Evolutionary conservation across 2,888 invertebrate species (phyloP).

Genomic region (Amiota minor): DNA sequence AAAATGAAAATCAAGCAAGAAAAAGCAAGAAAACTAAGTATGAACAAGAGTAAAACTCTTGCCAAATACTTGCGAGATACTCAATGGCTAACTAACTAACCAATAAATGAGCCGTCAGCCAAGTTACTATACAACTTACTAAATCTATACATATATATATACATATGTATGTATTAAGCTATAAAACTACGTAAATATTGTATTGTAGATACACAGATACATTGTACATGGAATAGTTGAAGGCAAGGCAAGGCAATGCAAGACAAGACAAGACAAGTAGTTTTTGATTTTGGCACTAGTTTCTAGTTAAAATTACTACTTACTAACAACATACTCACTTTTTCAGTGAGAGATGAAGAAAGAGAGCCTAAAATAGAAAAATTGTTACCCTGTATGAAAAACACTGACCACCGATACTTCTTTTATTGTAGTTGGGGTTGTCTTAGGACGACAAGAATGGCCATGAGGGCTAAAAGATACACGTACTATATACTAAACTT

Average conservation of each 20-base stretch:
- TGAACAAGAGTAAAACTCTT: constrained; percentile 19
- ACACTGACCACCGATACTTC: neutral
- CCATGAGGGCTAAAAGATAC: neutral
- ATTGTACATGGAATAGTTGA: too few species aligned
- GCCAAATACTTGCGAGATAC: constrained; percentile 14
- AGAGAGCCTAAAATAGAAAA: neutral
- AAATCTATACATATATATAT: neutral
- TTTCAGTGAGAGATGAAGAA: neutral
- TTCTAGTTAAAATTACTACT: too few species aligned
- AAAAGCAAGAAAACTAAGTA: constrained; percentile 18
- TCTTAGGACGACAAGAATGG: neutral
- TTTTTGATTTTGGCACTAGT: neutral
- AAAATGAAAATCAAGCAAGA: constrained; percentile 3
- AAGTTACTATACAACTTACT: neutral
- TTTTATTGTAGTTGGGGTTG: neutral
- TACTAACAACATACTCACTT: too few species aligned
- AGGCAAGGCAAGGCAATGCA: neutral
- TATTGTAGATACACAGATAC: constrained; percentile 1
- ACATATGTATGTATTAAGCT: neutral
- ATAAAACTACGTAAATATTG: constrained; percentile 5
- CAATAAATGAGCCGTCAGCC: neutral
- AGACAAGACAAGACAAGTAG: neutral
- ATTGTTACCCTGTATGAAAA: neutral
- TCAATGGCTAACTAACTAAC: constrained; percentile 8
- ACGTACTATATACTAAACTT: too few species aligned